Evolutionary conservation across 2,113 vertebrate genomes (phyloP).

Genomic region (Butorides virescens): DNA sequence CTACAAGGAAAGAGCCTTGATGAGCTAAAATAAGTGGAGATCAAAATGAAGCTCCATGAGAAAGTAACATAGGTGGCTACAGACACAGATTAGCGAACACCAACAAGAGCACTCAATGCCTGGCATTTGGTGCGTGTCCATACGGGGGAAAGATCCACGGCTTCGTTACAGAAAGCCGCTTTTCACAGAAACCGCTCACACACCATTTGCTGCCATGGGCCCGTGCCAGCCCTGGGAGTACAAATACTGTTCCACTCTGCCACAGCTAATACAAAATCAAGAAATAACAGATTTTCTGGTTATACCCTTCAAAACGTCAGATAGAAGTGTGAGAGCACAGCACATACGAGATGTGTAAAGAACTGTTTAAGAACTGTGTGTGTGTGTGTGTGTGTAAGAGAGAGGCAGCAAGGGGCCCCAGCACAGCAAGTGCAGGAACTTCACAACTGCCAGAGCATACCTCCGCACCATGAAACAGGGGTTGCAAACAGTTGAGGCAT

Average conservation of each 20-base stretch:
- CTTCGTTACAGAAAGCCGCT: neutral
- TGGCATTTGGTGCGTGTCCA: neutral
- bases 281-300: neutral
- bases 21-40: neutral
- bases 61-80: neutral
- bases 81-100: neutral
- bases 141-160: neutral
- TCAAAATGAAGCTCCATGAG: neutral
- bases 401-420: neutral
- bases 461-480: neutral
- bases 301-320: neutral
- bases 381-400: accelerated
- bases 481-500: too few relatives aligned
- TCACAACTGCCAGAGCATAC: neutral
- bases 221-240: neutral
- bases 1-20: neutral
- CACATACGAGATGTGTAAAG: neutral
- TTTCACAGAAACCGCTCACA: neutral
- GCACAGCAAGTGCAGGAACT: neutral
- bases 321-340: neutral
- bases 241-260: neutral
- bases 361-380: neutral
- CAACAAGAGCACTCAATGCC: neutral
- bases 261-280: neutral
- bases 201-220: neutral